These are phyloP conservation scores for Trichosurus vulpecula DNA, from an alignment of 2,797 vertebrate genomes.

Conservation along the genomic window DNA sequence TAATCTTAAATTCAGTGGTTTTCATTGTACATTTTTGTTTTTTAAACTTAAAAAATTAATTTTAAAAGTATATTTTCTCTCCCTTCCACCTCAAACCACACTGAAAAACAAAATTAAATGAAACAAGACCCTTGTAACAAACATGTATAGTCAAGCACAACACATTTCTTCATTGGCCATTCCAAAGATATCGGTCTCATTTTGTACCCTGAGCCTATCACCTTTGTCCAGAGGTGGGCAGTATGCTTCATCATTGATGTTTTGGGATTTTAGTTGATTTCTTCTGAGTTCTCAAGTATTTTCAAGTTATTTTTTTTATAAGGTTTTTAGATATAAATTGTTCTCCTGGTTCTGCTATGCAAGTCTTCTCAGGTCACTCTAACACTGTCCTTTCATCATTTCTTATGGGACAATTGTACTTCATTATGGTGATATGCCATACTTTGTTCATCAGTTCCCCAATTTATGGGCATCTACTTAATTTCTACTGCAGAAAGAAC, in stretches of 20 bases:
- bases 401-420: background rate
- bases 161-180: background rate
- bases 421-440: background rate
- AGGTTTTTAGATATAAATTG: background rate
- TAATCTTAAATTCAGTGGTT: background rate
- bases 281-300: background rate
- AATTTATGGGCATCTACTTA: background rate
- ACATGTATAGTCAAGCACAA: background rate
- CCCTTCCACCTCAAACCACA: background rate
- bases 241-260: background rate
- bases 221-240: background rate
- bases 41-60: background rate
- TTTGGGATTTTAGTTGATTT: background rate
- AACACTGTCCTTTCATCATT: background rate
- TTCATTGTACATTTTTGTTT: background rate
- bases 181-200: background rate
- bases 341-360: background rate
- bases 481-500: background rate
- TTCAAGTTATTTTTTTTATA: background rate
- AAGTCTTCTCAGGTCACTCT: background rate
- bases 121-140: background rate
- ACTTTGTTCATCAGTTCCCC: background rate
- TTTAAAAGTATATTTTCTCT: background rate
- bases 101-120: no score
- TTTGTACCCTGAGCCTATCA: background rate